Evolutionary conservation across 2,888 invertebrate genomes (phyloP).

Genomic region (Odontocolon sp.): DNA sequence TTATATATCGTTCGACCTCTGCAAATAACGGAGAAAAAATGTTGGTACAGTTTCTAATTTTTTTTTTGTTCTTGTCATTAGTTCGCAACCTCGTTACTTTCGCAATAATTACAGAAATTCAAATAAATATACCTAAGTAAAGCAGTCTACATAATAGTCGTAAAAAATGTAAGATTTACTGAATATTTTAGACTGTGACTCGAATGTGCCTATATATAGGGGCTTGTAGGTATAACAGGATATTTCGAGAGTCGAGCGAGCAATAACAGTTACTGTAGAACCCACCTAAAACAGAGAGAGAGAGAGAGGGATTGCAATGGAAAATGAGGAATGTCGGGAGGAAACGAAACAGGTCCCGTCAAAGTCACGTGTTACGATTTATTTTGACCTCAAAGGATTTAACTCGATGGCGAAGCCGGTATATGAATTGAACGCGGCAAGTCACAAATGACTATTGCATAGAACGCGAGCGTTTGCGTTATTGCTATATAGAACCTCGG

Average conservation of each 20-base stretch:
- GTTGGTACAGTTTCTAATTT: too few relatives aligned
- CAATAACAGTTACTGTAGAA: conserved; percentile 7
- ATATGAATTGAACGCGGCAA: background rate
- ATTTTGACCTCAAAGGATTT: conserved; percentile 51
- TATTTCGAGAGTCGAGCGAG: conserved; percentile 1
- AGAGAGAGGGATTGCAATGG: too few relatives aligned
- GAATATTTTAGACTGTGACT: too few relatives aligned
- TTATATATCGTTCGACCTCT: too few relatives aligned
- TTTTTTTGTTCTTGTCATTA: too few relatives aligned
- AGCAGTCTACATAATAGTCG: too few relatives aligned
- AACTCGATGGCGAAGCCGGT: background rate
- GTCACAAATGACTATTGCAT: conserved; percentile 21
- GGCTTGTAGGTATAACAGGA: background rate
- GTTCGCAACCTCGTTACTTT: too few relatives aligned
- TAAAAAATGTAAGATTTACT: too few relatives aligned
- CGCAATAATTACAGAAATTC: too few relatives aligned
- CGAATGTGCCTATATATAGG: background rate
- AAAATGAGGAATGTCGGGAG: background rate
- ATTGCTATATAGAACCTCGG: conserved; percentile 33
- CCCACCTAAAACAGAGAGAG: background rate
- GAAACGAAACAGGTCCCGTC: conserved; percentile 20
- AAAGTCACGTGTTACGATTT: conserved; percentile 48
- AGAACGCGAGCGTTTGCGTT: conserved; percentile 18
- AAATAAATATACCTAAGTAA: too few relatives aligned
- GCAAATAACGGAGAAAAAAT: too few relatives aligned